A percentile compares a stretch with the other conserved stretches of the same genome.
Evolutionary conservation across 2,888 invertebrate species (phyloP).

Genomic region (Ochlodes sylvanus): DNA sequence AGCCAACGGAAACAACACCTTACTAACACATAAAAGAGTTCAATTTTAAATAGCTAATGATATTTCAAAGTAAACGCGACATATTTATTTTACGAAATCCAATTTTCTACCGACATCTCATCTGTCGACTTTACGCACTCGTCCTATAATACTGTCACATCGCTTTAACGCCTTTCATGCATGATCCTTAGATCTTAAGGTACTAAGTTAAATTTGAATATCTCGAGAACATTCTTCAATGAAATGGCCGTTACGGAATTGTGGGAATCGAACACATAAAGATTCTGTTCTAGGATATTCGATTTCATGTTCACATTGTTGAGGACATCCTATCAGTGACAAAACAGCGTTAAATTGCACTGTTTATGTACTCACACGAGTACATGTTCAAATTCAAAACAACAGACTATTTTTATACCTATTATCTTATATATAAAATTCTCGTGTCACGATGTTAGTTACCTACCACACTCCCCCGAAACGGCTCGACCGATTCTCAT

Average conservation of each 20-base stretch:
- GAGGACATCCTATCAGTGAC: neutral
- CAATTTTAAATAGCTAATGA: conserved; percentile 48
- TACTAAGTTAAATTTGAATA: conserved; percentile 41
- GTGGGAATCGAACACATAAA: conserved; percentile 37
- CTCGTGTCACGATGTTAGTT: too few species aligned
- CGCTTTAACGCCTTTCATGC: conserved; percentile 75
- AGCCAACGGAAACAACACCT: conserved; percentile 47
- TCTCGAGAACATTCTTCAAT: conserved; percentile 28
- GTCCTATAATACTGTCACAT: conserved; percentile 75
- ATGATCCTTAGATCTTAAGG: conserved; percentile 57
- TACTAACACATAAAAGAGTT: conserved; percentile 47
- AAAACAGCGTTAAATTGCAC: conserved; percentile 5
- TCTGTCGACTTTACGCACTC: conserved; percentile 83
- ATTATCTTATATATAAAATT: too few species aligned
- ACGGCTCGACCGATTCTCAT: too few species aligned
- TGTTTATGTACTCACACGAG: neutral
- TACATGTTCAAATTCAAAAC: too few species aligned
- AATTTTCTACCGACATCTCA: conserved; percentile 85
- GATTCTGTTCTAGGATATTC: conserved; percentile 13
- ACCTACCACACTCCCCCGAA: too few species aligned
- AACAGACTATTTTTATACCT: too few species aligned
- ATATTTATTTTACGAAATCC: conserved; percentile 85
- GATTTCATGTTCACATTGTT: conserved; percentile 21
- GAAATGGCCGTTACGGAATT: conserved; percentile 31
- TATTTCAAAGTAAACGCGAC: conserved; percentile 76